These are phyloP conservation scores for Hirtodrosophila confusa DNA, from an alignment of 2,888 invertebrate species.

Conservation along the genomic window DNA sequence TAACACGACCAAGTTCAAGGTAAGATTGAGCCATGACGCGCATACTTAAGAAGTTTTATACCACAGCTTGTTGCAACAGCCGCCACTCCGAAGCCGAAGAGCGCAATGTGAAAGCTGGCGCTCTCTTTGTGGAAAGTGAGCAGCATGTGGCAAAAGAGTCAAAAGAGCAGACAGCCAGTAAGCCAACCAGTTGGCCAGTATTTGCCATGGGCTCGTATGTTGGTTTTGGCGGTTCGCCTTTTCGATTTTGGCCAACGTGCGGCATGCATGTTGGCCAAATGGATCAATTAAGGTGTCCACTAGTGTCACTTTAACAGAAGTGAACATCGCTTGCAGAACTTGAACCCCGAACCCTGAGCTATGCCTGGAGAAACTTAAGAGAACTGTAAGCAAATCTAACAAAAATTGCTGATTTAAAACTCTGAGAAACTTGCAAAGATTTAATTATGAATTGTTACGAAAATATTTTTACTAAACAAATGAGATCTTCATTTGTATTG, in stretches of 20 bases:
- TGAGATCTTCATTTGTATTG: no score
- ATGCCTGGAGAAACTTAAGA: background rate
- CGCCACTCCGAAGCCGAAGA: constrained; percentile 45
- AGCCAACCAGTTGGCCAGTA: no score
- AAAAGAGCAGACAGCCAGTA: constrained; percentile 27
- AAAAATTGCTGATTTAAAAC: no score
- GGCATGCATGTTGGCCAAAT: constrained; percentile 43
- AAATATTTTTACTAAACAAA: no score
- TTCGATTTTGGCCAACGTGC: constrained; percentile 36
- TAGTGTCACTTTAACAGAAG: constrained; percentile 43
- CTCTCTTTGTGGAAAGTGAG: constrained; percentile 68
- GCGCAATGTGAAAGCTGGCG: constrained; percentile 66
- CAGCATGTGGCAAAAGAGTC: constrained; percentile 47
- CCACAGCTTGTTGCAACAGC: constrained; percentile 45
- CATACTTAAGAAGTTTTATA: constrained; percentile 84
- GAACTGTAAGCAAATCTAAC: background rate
- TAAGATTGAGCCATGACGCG: constrained; percentile 84
- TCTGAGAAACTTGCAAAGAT: no score
- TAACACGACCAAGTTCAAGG: constrained; percentile 84
- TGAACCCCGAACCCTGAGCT: constrained; percentile 28
- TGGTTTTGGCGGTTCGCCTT: constrained; percentile 11
- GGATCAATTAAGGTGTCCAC: constrained; percentile 67
- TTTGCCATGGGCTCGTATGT: constrained; percentile 6
- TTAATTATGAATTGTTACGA: no score
- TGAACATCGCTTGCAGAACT: constrained; percentile 35